These are phyloP conservation scores for Lophura nycthemera DNA, from an alignment of 2,113 vertebrate genomes.

Conservation along the genomic window DNA sequence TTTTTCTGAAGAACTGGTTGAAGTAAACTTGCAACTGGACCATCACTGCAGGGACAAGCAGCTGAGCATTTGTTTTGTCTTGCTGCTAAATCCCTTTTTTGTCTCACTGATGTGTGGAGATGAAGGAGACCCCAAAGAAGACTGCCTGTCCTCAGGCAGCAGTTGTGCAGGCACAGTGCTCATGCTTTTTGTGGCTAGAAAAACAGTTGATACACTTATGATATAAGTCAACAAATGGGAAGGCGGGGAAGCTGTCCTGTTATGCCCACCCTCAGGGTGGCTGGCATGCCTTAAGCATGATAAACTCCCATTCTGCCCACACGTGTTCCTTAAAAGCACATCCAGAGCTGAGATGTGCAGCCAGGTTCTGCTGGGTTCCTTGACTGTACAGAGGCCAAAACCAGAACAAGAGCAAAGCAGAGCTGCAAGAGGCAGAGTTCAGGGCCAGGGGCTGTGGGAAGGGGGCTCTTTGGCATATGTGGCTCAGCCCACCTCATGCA, in stretches of 20 bases:
- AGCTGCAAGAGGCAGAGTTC: background rate
- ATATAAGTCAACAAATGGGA: background rate
- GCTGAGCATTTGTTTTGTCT: background rate
- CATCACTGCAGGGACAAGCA: background rate
- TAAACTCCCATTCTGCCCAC: background rate
- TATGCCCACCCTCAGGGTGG: background rate
- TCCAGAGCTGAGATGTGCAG: background rate
- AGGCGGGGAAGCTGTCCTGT: background rate
- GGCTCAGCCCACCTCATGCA: background rate
- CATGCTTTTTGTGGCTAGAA: fast-evolving
- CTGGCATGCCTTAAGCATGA: background rate
- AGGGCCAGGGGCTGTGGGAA: background rate
- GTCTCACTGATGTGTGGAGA: background rate
- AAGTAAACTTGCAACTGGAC: background rate
- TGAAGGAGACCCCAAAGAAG: background rate
- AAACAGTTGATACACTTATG: background rate
- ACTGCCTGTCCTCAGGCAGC: background rate
- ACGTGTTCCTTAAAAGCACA: background rate
- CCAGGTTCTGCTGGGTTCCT: background rate
- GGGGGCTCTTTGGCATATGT: background rate
- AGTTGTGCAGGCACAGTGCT: background rate
- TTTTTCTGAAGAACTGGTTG: background rate
- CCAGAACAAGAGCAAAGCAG: background rate
- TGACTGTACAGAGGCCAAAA: background rate
- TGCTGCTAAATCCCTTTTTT: background rate